phyloP scores from a whole-genome alignment of 2,888 invertebrate species.

The Venustoraphidia nigricollis region DNA sequence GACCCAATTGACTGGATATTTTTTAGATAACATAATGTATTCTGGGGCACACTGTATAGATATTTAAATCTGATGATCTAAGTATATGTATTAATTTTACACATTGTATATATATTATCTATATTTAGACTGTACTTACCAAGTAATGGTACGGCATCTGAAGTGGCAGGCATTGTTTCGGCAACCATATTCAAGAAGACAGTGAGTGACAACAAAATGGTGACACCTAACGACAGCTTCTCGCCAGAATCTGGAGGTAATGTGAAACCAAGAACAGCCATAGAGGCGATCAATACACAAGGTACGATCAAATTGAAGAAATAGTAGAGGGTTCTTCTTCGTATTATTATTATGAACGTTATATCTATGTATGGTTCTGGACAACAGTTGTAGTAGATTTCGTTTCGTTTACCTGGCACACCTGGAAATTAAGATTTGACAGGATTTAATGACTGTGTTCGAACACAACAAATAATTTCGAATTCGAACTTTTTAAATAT shows the following conservation, averaged over 20 bases:
- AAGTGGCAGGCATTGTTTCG: constrained; percentile 96
- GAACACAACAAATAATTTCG: no score
- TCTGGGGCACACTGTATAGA: no score
- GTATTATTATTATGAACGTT: constrained; percentile 90
- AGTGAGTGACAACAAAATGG: constrained; percentile 91
- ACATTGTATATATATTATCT: not conserved
- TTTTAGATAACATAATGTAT: no score
- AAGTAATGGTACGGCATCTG: constrained; percentile 79
- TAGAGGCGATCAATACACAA: constrained; percentile 95
- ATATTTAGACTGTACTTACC: constrained; percentile 31
- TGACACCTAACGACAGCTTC: constrained; percentile 94
- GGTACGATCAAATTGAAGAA: constrained; percentile 99
- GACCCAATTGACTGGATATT: no score
- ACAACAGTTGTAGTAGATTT: constrained; percentile 92
- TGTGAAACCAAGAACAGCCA: constrained; percentile 96
- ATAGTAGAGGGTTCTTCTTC: constrained; percentile 94
- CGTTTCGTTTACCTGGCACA: constrained; percentile 85
- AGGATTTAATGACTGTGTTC: no score
- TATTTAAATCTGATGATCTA: no score
- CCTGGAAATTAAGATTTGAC: constrained; percentile 34
- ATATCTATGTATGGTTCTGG: constrained; percentile 96
- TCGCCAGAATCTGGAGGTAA: constrained; percentile 98
- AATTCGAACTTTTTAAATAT: not conserved
- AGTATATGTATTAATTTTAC: no score
- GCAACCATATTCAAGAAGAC: constrained; percentile 98